Percentiles rank a stretch among this genome's conserved stretches.
These are phyloP conservation scores for Jordanella pulchra DNA, from an alignment of 2,797 vertebrate genomes.

Conservation along the genomic window DNA sequence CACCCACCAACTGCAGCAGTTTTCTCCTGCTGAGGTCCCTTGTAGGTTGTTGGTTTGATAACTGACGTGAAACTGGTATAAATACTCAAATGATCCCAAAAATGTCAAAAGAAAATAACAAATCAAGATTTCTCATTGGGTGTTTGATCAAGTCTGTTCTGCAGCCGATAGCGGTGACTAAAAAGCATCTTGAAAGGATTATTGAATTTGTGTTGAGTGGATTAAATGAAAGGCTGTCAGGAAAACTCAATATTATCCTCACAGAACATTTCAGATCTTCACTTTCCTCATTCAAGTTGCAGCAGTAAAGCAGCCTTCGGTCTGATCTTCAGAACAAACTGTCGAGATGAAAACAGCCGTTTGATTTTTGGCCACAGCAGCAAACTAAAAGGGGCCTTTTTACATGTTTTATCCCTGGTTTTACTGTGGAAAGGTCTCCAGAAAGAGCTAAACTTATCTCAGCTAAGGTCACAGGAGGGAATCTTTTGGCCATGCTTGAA, in stretches of 20 bases:
- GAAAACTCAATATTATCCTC: slow-evolving; percentile 9
- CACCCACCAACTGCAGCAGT: slow-evolving; percentile 8
- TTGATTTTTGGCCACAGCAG: slow-evolving; percentile 33
- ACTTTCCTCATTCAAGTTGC: background rate
- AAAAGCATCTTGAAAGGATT: slow-evolving; percentile 13
- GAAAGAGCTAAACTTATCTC: no score
- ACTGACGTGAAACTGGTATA: background rate
- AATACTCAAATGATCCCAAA: background rate
- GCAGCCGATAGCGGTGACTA: background rate
- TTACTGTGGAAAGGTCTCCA: background rate
- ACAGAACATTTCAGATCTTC: slow-evolving; percentile 2
- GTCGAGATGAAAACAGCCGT: slow-evolving; percentile 33
- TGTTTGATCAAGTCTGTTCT: background rate
- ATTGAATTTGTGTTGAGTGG: slow-evolving; percentile 13
- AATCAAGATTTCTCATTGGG: background rate
- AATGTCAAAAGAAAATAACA: background rate
- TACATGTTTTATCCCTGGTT: slow-evolving; percentile 5
- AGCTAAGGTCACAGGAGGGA: background rate
- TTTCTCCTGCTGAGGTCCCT: slow-evolving; percentile 2
- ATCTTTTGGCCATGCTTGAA: background rate
- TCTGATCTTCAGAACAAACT: slow-evolving; percentile 20
- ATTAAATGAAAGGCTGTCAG: slow-evolving; percentile 17
- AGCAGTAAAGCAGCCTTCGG: slow-evolving; percentile 5
- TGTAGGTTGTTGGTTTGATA: background rate
- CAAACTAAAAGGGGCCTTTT: slow-evolving; percentile 12